Base-by-base conservation (phyloP, 2,113 vertebrate species). In the Siniperca knerii region DNA sequence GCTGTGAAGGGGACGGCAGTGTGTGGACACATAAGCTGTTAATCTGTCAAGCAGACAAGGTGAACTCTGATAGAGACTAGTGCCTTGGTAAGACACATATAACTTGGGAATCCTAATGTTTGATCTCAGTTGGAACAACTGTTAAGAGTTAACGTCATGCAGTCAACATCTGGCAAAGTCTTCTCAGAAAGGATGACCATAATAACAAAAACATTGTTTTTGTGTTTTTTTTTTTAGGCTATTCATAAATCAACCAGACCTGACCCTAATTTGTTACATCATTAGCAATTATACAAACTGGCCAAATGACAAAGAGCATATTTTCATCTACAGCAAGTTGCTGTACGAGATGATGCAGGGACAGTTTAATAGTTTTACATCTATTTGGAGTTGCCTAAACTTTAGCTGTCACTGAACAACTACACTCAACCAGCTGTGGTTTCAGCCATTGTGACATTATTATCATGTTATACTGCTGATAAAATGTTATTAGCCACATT, bases 1-100 rank as follows among this genome's bases (percentile, higher is more conserved):
- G 46, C 55, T 70, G 65, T 44, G 55, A 65, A 69, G 25, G 16
- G 42, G 70, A 65, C 2, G 42, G 50, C 29, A 37, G 29, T 29
- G 75, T 65, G 71, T 48, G 29, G 76, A 92, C 57, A 71, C 66
- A 80, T 93, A 93, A 93, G 75, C 86, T 87, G 84, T 82, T 93
- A 90, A 92, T 92, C 92, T 91, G 87, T 75, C 46, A 64, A 70
- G 67, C 83, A 92, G 83, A 89, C 88, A 90, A 93, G 84, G 84
- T 87, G 82, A 89, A 88, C 77, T 82, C 62, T 85, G 65, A 46
- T 52, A n/a, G 55, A 82, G 58, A 82, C 58, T 75, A 55, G n/a
- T 52, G 42, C 37, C 25, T 35, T 7, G 42, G 3, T 42, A 8
- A 40, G 29, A 70, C 46, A 66, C 71, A 77, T 50, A 25, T 62